Evolutionary conservation across 2,888 invertebrate genomes (phyloP).

Genomic region (Drosophila anomalata): DNA sequence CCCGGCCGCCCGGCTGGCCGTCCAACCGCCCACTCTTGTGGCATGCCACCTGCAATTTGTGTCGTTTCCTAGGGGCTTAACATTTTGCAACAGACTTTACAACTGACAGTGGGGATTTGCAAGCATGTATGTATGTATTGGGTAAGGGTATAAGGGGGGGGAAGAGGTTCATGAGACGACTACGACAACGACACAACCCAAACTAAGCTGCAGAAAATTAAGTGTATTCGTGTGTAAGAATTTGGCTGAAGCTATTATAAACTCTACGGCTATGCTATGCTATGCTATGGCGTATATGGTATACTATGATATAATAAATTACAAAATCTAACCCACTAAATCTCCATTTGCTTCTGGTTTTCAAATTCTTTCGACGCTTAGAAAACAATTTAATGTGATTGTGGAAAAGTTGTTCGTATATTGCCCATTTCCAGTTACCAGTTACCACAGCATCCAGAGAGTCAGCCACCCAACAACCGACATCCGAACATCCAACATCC

Average conservation of each 20-base stretch:
- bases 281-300: background rate
- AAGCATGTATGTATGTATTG: constrained; percentile 13
- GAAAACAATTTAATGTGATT: constrained; percentile 39
- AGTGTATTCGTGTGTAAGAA: constrained; percentile 41
- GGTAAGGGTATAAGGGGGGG: too few relatives aligned
- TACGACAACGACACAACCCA: background rate
- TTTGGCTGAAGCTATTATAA: constrained; percentile 23
- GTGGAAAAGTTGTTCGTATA: constrained; percentile 34
- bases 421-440: constrained; percentile 12
- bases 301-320: constrained; percentile 19
- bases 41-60: constrained; percentile 45
- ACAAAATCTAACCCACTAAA: constrained; percentile 22
- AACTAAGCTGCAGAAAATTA: constrained; percentile 33
- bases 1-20: too few relatives aligned
- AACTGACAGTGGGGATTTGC: constrained; percentile 43
- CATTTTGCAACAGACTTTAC: constrained; percentile 37
- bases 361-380: constrained; percentile 28
- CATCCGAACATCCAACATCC: background rate
- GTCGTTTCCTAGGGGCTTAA: constrained; percentile 41
- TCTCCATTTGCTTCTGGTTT: constrained; percentile 27
- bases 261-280: background rate
- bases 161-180: too few relatives aligned
- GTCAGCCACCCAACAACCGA: background rate
- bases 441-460: background rate
- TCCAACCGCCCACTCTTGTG: constrained; percentile 24